Evolutionary conservation across 1,140 invertebrate species (phyloP).

Genomic region (Globodera ellingtonae): DNA sequence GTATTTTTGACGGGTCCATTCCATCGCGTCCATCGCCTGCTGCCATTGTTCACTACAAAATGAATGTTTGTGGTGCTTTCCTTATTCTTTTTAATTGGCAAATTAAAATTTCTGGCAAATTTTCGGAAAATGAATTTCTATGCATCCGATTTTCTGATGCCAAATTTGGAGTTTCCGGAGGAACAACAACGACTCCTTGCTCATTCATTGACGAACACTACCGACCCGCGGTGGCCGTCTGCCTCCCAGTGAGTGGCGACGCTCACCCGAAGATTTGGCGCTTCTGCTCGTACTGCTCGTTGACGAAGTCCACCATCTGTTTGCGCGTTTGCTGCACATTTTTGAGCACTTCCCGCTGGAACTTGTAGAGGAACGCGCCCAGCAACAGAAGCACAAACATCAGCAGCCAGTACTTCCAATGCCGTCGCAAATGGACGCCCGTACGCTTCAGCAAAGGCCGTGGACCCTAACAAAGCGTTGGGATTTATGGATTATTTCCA

Average conservation of each 20-base stretch:
- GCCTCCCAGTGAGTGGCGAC: background rate
- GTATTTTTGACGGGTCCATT: constrained; percentile 13
- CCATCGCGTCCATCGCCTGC: background rate
- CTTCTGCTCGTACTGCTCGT: constrained; percentile 18
- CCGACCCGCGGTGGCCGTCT: background rate
- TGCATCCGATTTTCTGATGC: too few species aligned
- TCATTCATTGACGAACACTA: background rate
- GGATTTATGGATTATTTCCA: background rate
- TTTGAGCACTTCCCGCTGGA: constrained; percentile 13
- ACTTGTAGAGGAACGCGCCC: constrained; percentile 6
- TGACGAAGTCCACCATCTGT: constrained; percentile 14
- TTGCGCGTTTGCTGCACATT: constrained; percentile 20
- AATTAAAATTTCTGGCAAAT: too few species aligned
- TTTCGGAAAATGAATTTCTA: background rate
- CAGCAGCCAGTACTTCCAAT: constrained; percentile 6
- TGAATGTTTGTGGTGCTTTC: background rate
- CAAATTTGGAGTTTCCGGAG: too few species aligned
- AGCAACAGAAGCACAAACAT: constrained; percentile 10
- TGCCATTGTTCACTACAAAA: constrained; percentile 12
- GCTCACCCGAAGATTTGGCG: constrained; percentile 25
- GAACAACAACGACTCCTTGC: too few species aligned
- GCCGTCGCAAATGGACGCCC: constrained; percentile 9
- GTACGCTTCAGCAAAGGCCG: background rate
- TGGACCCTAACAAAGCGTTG: background rate
- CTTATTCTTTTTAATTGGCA: too few species aligned